Conservation (phyloP, 2,888 invertebrate genomes). For the Cyclophora albipunctata region DNA sequence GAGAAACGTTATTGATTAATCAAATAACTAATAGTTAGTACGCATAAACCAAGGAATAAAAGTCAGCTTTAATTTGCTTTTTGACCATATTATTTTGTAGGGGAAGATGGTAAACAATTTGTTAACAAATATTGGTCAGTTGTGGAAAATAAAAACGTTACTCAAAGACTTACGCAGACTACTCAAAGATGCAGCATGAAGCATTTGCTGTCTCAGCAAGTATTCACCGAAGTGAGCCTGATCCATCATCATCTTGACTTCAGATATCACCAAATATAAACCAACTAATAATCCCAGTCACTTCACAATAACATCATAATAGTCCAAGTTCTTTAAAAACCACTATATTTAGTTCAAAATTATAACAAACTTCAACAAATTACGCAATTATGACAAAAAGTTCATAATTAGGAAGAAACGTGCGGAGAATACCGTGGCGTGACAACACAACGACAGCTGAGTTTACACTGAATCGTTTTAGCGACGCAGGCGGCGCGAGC, state of each 20-base stretch:
- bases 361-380: constrained; percentile 21
- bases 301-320: constrained; percentile 54
- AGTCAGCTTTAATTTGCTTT: no score
- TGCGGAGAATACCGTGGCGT: constrained; percentile 34
- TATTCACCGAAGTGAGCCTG: constrained; percentile 69
- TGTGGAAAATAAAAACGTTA: no score
- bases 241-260: constrained; percentile 65
- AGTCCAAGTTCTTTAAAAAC: constrained; percentile 13
- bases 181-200: constrained; percentile 64
- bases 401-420: constrained; percentile 51
- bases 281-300: constrained; percentile 37
- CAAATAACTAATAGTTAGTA: no score
- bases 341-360: constrained; percentile 23
- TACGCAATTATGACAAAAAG: constrained; percentile 42
- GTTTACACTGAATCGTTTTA: constrained; percentile 53
- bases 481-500: constrained; percentile 61
- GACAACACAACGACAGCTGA: constrained; percentile 54
- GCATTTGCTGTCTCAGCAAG: constrained; percentile 68
- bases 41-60: no score
- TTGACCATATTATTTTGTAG: no score
- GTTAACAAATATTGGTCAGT: no score
- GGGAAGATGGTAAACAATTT: no score
- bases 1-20: no score
- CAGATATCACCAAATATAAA: constrained; percentile 23
- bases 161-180: constrained; percentile 53